These are phyloP conservation scores for Falco punctatus DNA, from an alignment of 2,113 vertebrate genomes.

Conservation along the genomic window DNA sequence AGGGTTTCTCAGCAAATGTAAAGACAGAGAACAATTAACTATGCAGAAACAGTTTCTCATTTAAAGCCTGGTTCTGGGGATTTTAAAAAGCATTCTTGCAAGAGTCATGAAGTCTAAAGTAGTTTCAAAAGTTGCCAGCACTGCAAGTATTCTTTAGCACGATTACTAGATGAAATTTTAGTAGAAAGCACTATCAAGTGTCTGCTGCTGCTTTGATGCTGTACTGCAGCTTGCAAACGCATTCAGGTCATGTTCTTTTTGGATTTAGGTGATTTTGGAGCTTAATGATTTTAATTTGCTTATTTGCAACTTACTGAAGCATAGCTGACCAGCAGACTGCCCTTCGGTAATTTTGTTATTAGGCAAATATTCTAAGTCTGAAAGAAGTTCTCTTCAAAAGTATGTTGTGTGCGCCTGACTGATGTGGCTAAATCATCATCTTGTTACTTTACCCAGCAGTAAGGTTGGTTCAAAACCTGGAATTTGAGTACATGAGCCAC, in stretches of 20 bases:
- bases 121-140: not conserved
- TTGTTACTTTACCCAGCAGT: not conserved
- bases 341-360: not conserved
- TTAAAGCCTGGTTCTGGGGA: not conserved
- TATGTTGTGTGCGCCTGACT: not conserved
- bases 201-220: not conserved
- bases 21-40: not conserved
- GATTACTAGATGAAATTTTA: not conserved
- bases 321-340: not conserved
- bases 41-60: not conserved
- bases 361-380: not conserved
- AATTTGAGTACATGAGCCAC: constrained; percentile 6
- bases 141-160: not conserved
- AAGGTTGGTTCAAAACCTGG: constrained; percentile 34
- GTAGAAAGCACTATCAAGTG: not conserved
- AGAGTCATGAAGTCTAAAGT: not conserved
- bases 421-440: not conserved
- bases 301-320: not conserved
- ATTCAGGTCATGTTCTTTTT: not conserved
- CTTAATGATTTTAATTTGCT: not conserved
- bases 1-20: not conserved
- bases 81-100: not conserved
- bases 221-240: not conserved
- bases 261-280: not conserved
- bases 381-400: not conserved